Evolutionary conservation across 2,888 invertebrate genomes (phyloP), one percentile per base, ranked within the genome.

Genomic region (Synanthedon formicaeformis): DNA sequence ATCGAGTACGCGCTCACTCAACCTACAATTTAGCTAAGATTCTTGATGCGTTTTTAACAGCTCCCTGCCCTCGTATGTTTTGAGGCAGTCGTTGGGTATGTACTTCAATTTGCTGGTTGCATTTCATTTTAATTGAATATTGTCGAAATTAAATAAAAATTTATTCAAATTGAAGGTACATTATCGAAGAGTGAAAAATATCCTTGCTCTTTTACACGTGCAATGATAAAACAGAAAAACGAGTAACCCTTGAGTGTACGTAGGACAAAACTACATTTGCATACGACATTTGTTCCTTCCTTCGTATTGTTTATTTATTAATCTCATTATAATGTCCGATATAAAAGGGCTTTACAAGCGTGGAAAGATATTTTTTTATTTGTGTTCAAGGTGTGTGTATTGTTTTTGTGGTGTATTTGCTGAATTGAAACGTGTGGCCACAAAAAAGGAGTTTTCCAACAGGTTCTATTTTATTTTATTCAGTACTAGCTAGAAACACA

Each of bases 1-100:
- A 60, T 55, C 64, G 63, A 71, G 65, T 71, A 66, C 63, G 56
- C 52, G 55, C 51, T 45, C 48, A 53, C 57, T 53, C 56, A 54
- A 49, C 40, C 41, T 51, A 55, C 53, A 51, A 58, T 58, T 57
- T 56, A 58, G 56, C 52, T 58, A 34, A n/a, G 58, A 57, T 57
- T 57, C 62, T 63, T 78, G 72, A 78, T 78, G 71, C 61, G 69
- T 71, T 78, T 78, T 76, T 78, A 77, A 78, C 71, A 71, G 60
- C 68, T 64, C 62, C 62, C 55, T 63, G 14, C 14, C 14, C 34
- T 34, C 10, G 10, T 10, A 34, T 34, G 10, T 34, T 34, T 10
- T 34, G 34, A 34, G 8, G 8, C 23, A 23, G 5, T 5, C 23
- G 5, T 23, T 23, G 23, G 23, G 0, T 23, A 3, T 0, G 23